These are phyloP conservation scores for Macrobrachium rosenbergii DNA, from an alignment of 1,140 invertebrate species.

Conservation along the genomic window DNA sequence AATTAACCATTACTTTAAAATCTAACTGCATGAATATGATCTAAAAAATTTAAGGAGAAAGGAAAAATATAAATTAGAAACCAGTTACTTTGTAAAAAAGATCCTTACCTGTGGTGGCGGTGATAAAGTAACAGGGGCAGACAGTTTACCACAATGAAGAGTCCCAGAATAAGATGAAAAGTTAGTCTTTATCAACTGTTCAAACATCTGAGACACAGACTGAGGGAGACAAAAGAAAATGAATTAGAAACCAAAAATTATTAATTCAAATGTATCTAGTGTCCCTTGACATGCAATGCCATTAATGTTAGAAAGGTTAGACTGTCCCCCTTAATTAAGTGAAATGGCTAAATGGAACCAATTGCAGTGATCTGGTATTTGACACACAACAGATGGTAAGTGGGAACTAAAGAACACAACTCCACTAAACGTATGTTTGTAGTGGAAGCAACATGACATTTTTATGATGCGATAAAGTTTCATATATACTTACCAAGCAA, in stretches of 20 bases:
- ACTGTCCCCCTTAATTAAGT: too few species aligned
- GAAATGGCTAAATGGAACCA: too few species aligned
- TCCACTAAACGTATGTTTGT: too few species aligned
- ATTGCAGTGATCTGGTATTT: too few species aligned
- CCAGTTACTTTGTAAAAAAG: not conserved
- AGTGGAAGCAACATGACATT: too few species aligned
- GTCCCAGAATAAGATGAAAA: conserved; percentile 83
- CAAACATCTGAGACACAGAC: conserved; percentile 79
- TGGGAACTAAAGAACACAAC: too few species aligned
- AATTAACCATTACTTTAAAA: too few species aligned
- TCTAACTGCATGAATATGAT: too few species aligned
- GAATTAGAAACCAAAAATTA: conserved; percentile 2
- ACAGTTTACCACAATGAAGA: conserved; percentile 83
- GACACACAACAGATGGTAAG: too few species aligned
- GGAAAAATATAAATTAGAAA: not conserved
- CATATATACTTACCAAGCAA: too few species aligned
- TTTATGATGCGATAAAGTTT: too few species aligned
- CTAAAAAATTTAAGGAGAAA: not conserved
- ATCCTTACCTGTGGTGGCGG: conserved; percentile 80
- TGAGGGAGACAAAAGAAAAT: conserved; percentile 49
- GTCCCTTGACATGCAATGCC: not conserved
- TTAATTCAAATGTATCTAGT: conserved; percentile 1
- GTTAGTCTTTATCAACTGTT: conserved; percentile 82
- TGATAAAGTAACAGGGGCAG: conserved; percentile 81
- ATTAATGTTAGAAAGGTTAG: not conserved